A percentile compares a stretch with the other conserved stretches of the same genome.
Evolutionary conservation across 1,140 invertebrate species (phyloP).

Genomic region (Drosophila micromelanica): DNA sequence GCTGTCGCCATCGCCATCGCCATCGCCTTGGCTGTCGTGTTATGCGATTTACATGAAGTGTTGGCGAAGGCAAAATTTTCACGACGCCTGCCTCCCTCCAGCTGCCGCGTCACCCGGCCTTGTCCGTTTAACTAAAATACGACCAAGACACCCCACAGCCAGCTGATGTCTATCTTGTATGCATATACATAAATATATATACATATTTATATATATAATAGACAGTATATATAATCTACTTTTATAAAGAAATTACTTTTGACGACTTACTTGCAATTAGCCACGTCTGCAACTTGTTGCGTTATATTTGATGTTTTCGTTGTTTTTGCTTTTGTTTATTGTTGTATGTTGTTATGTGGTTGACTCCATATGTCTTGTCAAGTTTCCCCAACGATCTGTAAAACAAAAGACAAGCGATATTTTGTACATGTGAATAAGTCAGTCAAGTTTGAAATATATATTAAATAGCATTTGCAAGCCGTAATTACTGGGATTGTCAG

Average conservation of each 20-base stretch:
- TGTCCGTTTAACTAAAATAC: constrained; percentile 4
- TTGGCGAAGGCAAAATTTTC: constrained; percentile 35
- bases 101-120: not conserved
- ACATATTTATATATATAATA: not conserved
- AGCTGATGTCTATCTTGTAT: constrained; percentile 16
- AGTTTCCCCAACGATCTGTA: constrained; percentile 55
- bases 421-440: constrained; percentile 9
- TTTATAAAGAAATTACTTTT: constrained; percentile 51
- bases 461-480: not conserved
- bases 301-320: constrained; percentile 20
- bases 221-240: constrained; percentile 13
- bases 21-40: constrained; percentile 69
- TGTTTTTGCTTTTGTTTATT: constrained; percentile 14
- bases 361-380: constrained; percentile 37
- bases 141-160: not conserved
- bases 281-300: constrained; percentile 32
- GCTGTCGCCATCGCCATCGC: constrained; percentile 69
- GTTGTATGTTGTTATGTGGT: constrained; percentile 11
- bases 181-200: constrained; percentile 3
- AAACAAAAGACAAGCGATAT: constrained; percentile 41
- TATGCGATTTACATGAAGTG: constrained; percentile 74
- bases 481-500: not conserved
- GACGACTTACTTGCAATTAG: constrained; percentile 59
- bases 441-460: constrained; percentile 7
- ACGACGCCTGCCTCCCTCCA: constrained; percentile 11